These are phyloP conservation scores for Gnathonemus longibarbis DNA, from an alignment of 2,113 vertebrate species.

Conservation along the genomic window DNA sequence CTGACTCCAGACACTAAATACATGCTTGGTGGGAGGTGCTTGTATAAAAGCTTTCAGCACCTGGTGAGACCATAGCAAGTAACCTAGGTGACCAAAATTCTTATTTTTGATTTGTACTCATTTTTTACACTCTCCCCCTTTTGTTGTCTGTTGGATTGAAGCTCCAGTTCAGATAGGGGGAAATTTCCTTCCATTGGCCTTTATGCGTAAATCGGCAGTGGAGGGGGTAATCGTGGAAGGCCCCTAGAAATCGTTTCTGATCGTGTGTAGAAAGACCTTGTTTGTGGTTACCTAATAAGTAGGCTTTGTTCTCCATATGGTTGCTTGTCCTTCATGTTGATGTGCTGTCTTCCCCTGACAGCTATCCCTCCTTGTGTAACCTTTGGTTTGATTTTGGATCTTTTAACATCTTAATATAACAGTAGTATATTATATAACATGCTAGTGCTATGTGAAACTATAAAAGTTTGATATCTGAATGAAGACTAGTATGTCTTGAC, in stretches of 20 bases:
- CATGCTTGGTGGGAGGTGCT: not conserved
- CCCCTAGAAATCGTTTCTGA: not conserved
- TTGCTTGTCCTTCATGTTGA: not conserved
- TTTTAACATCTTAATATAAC: not conserved
- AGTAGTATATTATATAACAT: not conserved
- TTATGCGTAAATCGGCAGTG: not conserved
- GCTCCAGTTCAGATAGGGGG: not conserved
- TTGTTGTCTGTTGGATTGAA: not conserved
- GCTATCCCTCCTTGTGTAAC: not conserved
- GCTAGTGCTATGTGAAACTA: not conserved
- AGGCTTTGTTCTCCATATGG: not conserved
- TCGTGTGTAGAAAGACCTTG: not conserved
- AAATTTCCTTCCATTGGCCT: not conserved
- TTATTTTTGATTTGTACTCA: not conserved
- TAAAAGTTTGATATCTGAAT: not conserved
- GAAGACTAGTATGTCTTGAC: not conserved
- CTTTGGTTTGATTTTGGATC: not conserved
- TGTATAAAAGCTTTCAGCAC: not conserved
- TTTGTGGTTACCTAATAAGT: not conserved
- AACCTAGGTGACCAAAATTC: not conserved
- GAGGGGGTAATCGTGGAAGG: not conserved
- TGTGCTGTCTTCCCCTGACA: not conserved
- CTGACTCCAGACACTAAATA: not conserved
- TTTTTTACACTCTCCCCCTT: not conserved
- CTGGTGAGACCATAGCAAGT: not conserved